phyloP scores from a whole-genome alignment of 2,113 vertebrate species.

The Poeciliopsis turrubarensis region DNA sequence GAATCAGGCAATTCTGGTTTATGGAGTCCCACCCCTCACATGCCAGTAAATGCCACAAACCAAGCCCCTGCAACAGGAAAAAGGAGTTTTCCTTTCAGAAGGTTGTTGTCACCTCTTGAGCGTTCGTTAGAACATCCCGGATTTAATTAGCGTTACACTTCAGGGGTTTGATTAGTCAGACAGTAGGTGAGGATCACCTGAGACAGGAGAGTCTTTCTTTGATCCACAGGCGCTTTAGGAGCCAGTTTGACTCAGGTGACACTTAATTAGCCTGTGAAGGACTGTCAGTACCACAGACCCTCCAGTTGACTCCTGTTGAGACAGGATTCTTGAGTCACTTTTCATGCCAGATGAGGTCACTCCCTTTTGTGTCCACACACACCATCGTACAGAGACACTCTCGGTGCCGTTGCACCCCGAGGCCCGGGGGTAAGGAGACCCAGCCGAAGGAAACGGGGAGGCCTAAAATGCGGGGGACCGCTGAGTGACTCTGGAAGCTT shows the following conservation, averaged over 20 bases:
- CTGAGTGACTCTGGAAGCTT: slow-evolving; percentile 70
- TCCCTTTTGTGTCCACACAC: slow-evolving; percentile 57
- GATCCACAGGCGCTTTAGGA: background rate
- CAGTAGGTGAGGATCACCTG: slow-evolving; percentile 11
- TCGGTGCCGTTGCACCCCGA: slow-evolving; percentile 35
- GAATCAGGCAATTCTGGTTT: slow-evolving; percentile 75
- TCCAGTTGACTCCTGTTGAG: slow-evolving; percentile 59
- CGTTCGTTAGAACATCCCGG: background rate
- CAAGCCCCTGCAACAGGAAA: slow-evolving; percentile 31
- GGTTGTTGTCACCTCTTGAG: slow-evolving; percentile 31
- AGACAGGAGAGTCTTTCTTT: background rate
- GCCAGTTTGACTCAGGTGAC: slow-evolving; percentile 54
- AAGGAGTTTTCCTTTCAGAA: slow-evolving; percentile 9
- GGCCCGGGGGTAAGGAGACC: slow-evolving; percentile 62
- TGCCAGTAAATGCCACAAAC: slow-evolving; percentile 47
- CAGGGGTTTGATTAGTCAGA: slow-evolving; percentile 8
- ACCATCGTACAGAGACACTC: slow-evolving; percentile 24
- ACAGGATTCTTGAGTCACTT: slow-evolving; percentile 54
- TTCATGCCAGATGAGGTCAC: slow-evolving; percentile 72
- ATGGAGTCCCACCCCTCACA: slow-evolving; percentile 41
- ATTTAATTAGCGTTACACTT: slow-evolving; percentile 12
- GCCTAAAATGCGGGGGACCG: slow-evolving; percentile 65
- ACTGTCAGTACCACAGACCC: slow-evolving; percentile 36
- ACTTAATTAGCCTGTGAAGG: slow-evolving; percentile 37
- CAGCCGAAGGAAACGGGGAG: slow-evolving; percentile 74